Conservation (phyloP, 1,140 invertebrate genomes). For the Heliothis subflexa region DNA sequence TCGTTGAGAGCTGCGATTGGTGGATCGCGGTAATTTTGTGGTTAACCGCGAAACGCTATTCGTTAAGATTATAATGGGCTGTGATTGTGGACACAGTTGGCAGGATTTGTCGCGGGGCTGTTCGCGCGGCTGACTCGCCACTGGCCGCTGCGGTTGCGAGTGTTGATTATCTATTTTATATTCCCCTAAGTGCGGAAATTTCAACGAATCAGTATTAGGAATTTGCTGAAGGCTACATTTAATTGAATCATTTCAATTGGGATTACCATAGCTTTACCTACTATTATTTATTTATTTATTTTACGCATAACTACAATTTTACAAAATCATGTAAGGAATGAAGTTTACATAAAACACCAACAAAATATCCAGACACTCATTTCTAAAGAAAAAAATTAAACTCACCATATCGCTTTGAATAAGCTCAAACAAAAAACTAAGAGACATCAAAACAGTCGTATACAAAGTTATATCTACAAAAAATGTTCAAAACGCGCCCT, state of each 20-base stretch:
- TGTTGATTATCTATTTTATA: slow-evolving; percentile 48
- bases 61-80: slow-evolving; percentile 80
- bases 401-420: background rate
- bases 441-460: background rate
- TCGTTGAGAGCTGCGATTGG: slow-evolving; percentile 69
- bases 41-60: slow-evolving; percentile 82
- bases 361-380: background rate
- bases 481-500: slow-evolving; percentile 70
- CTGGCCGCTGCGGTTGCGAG: slow-evolving; percentile 62
- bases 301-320: background rate
- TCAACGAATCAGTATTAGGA: slow-evolving; percentile 35
- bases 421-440: background rate
- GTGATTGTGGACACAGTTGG: slow-evolving; percentile 67
- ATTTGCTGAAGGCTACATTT: slow-evolving; percentile 6
- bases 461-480: slow-evolving; percentile 46
- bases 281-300: background rate
- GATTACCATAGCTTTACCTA: background rate
- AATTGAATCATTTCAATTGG: background rate
- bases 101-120: slow-evolving; percentile 74
- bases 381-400: background rate
- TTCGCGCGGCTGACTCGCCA: slow-evolving; percentile 59
- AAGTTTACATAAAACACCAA: background rate
- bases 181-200: slow-evolving; percentile 16
- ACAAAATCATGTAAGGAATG: background rate
- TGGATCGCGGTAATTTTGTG: slow-evolving; percentile 72